phyloP scores from a whole-genome alignment of 2,113 vertebrate species.

The Bostrychus sinensis region DNA sequence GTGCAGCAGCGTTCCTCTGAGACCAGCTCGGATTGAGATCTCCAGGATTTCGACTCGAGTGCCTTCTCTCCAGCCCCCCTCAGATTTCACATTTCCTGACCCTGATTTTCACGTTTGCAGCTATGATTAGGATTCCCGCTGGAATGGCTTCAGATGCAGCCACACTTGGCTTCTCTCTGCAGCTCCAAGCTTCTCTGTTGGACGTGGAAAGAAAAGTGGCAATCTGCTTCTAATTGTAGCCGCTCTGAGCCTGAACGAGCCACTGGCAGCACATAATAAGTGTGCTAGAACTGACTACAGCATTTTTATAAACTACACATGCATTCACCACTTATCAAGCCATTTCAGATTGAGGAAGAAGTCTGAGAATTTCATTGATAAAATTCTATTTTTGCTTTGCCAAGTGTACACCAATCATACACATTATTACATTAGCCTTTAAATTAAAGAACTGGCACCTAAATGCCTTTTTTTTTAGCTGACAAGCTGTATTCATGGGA shows the following conservation, averaged over 20 bases:
- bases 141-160: conserved; percentile 59
- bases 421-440: too few relatives aligned
- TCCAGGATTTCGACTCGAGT: conserved; percentile 34
- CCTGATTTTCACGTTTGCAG: conserved; percentile 66
- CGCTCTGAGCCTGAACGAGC: conserved; percentile 45
- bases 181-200: conserved; percentile 56
- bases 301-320: conserved; percentile 11
- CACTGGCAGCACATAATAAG: conserved; percentile 40
- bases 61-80: conserved; percentile 28
- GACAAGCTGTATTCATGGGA: too few relatives aligned
- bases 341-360: neutral
- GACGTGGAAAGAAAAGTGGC: conserved; percentile 67
- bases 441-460: too few relatives aligned
- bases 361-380: too few relatives aligned
- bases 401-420: too few relatives aligned
- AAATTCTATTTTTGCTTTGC: too few relatives aligned
- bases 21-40: conserved; percentile 14
- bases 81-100: conserved; percentile 69
- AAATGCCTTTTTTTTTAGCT: too few relatives aligned
- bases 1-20: conserved; percentile 16
- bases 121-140: conserved; percentile 70
- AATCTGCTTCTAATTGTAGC: conserved; percentile 67
- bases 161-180: conserved; percentile 43
- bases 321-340: neutral
- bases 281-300: conserved; percentile 4